Base-by-base conservation (phyloP, 1,140 invertebrate species). In the Drosophila ananassae region DNA sequence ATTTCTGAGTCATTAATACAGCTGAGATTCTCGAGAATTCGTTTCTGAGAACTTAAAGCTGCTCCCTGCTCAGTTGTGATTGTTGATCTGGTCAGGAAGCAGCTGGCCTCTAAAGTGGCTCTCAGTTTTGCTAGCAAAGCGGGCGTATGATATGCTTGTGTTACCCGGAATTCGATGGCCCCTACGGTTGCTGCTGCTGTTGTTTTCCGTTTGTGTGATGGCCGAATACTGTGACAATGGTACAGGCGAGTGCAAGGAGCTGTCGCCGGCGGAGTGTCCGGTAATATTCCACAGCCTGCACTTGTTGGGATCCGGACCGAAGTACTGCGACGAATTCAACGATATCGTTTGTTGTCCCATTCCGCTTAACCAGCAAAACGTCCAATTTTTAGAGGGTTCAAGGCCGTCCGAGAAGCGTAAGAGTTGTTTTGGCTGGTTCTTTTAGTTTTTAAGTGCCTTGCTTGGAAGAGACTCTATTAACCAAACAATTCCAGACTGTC, bases 271-370 rank as follows among this genome's bases (percentile, higher is more conserved):
- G 0, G 75, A 82, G 5, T 90, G 85, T 41, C 87, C 87, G 2
- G 63, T 82, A 4, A 57, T 89, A 46, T 81, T 90, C 47, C 68
- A 69, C 24, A 77, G 77, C 34, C 66, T 62, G 21, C 85, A 90
- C 46, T 24, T 79, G n/a, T 74, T 90, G 22, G 77, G 67, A 6
- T 5, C 60, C 0, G 25, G 44, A 6, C 47, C 89, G 1, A 89
- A 89, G 39, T 89, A 71, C 28, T 90, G 80, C 34, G 75, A 90
- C 63, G 77, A 90, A 46, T 66, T 73, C 10, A 76, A 90, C 17
- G 79, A 84, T 28, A 82, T 90, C 39, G 80, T 90, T 1, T 90
- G 89, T 30, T 90, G 89, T 44, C 89, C 87, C 9, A 41, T 85
- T 25, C 60, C 77, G 8, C 24, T 79, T 17, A 54, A 83, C 30